Evolutionary conservation across 2,888 invertebrate species (phyloP), one percentile per base, ranked within the genome.

Genomic region (Drosophila paracracens): DNA sequence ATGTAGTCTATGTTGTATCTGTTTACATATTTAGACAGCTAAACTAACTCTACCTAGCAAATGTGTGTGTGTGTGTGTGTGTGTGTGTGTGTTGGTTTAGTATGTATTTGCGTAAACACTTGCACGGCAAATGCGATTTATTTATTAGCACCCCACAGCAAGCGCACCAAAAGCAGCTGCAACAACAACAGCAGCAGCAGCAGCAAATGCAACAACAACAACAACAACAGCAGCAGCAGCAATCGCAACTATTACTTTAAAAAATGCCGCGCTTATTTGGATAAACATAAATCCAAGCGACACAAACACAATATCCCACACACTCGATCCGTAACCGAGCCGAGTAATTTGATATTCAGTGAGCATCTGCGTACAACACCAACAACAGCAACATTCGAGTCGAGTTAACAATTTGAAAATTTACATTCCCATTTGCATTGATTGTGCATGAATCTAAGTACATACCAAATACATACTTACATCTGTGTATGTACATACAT

Each of bases 401-500:
- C 54, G 70, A 61, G 65, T 74, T 82, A 65, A 76, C 74, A 79
- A 76, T 79, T 62, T 64, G 60, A 67, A 82, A 82, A 83, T 83
- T 83, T 90, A 86, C 89, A 84, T 85, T 85, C 69, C 71, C 88
- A 91, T 91, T 87, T 91, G 86, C 87, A 87, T 87, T 88, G 90
- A 91, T 87, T 91, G 90, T 89, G 86, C 90, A 85, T 91, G 91
- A 89, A 83, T 82, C 89, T 83, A 90, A 77, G 70, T 71, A 87
- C 46, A 76, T 16, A 35, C 29, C 38, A 21, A 27, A 46, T 36
- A 52, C 38, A 54, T 36, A 52, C 38, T 48, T 11, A 46, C 31
- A 27, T 18, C n/a, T 35, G 0, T 53, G 13, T 35, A 16, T 21
- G n/a, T 46, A 11, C 33, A 13, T 46, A 52, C 38, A 21, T 85